Evolutionary conservation across 1,140 invertebrate species (phyloP), one percentile per base, ranked within the genome.

Genomic region (Phocides pigmalion): DNA sequence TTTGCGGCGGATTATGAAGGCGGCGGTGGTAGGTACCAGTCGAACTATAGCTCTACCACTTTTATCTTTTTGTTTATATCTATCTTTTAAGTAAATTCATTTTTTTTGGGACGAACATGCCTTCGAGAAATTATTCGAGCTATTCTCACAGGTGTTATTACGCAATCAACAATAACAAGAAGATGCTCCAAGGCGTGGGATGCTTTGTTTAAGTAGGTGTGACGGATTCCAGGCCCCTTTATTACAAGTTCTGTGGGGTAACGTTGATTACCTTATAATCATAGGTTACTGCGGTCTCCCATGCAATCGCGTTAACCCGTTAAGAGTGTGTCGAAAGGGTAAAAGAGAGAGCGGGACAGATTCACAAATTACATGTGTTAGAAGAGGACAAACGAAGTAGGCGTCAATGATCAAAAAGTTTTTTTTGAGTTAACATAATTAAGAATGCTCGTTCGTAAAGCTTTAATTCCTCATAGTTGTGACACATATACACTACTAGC

Each of bases 191-290:
- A 64, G 66, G 51, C 74, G 74, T 82, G 72, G 75, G 77, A 82
- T 73, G 66, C 63, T 70, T 69, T 68, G 56, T 71, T 66, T 64
- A 72, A 72, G 76, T 74, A 74, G 76, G 77, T 81, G 79, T 78
- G 75, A 72, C 72, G 62, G 73, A 72, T 75, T 70, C 63, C 66
- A 70, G 62, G 37, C 70, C 73, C 73, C 69, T 65, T 70, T 62
- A 81, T 82, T 81, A 83, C 53, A 54, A 67, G 73, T 74, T 74
- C 54, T 69, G 72, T 65, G 68, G 64, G 54, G 69, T 74, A 81
- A 76, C 76, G 61, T 68, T 79, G 74, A 84, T 86, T 82, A 68
- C 73, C 63, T 76, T 80, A 78, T 87, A 87, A 87, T 87, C 71
- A 81, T 70, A 74, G 71, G 69, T 64, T 68, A 68, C 62, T 69